Evolutionary conservation across 1,140 invertebrate species (phyloP), one percentile per base, ranked within the genome.

Genomic region (Lucilia sericata): DNA sequence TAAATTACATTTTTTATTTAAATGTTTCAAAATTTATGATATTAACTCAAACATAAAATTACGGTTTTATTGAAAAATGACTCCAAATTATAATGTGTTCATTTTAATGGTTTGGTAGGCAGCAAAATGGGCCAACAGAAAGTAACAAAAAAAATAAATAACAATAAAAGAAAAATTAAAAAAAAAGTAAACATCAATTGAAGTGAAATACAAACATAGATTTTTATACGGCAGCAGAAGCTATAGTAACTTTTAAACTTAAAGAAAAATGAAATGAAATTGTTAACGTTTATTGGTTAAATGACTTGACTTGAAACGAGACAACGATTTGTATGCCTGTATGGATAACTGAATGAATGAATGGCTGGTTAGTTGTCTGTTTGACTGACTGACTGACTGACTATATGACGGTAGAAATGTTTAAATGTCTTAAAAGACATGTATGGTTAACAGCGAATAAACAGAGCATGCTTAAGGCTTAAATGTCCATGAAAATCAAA

Each of bases 401-500:
- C 25, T 30, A 17, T 14, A 60, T 60, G 17, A 60, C 13, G 13
- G 51, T 60, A 60, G 17, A 60, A 21, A 21, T 70, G 65, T 17
- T 70, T 70, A 70, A 70, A 70, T 70, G 65, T 70, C 19, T 70
- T 70, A 21, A 19, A 21, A 70, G 65, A 70, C 65, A 70, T 70
- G 65, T 70, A 21, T 70, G 65, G 65, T 70, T 70, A 70, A 70
- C 65, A 70, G 65, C 65, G 65, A 21, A 70, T 70, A 70, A 70
- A 70, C 65, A 70, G 65, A 70, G 65, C 65, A 70, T 21, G 65
- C 65, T 70, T 21, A 8, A 70, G 65, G 65, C 65, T 70, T 70
- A 70, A 70, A 70, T 70, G 65, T 70, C 65, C 65, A 70, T 70
- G 65, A 70, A 70, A 70, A 70, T 70, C 65, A 21, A 70, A 70